Conservation (phyloP, 2,797 vertebrate species). For the Dallia pectoralis region DNA sequence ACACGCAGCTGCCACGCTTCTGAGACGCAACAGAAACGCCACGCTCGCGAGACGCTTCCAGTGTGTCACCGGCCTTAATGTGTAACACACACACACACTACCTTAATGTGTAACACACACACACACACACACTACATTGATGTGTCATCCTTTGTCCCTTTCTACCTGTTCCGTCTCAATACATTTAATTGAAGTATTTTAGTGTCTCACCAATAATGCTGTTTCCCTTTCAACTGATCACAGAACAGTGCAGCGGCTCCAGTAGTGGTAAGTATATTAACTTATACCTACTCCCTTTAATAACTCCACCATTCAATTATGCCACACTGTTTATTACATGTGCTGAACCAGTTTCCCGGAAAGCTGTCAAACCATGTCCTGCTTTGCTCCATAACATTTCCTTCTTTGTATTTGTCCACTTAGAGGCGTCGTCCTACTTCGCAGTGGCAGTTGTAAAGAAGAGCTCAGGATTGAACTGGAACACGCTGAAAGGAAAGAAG, state of each 20-base stretch:
- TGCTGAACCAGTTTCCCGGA: too few species aligned
- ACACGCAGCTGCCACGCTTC: too few species aligned
- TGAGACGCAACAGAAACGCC: too few species aligned
- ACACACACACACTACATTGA: neutral
- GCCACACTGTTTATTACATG: too few species aligned
- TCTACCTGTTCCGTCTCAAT: too few species aligned
- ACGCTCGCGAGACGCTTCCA: too few species aligned
- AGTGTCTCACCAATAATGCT: neutral
- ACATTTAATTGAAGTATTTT: too few species aligned
- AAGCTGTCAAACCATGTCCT: neutral
- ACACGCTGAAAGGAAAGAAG: conserved; percentile 68
- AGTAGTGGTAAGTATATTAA: conserved; percentile 39
- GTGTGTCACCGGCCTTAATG: too few species aligned
- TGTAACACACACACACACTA: too few species aligned
- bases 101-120: too few species aligned
- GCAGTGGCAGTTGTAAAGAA: conserved; percentile 75
- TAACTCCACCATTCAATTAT: neutral
- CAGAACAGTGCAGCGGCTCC: neutral
- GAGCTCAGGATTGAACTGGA: conserved; percentile 64
- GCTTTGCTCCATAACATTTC: neutral
- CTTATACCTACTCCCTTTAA: neutral
- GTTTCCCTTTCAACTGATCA: conserved; percentile 20
- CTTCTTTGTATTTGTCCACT: neutral
- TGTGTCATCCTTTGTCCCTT: too few species aligned
- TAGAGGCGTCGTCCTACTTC: conserved; percentile 58